A percentile compares a stretch with the other conserved stretches of the same genome.
Conservation (phyloP, 2,113 vertebrate genomes). For the Scomber japonicus region DNA sequence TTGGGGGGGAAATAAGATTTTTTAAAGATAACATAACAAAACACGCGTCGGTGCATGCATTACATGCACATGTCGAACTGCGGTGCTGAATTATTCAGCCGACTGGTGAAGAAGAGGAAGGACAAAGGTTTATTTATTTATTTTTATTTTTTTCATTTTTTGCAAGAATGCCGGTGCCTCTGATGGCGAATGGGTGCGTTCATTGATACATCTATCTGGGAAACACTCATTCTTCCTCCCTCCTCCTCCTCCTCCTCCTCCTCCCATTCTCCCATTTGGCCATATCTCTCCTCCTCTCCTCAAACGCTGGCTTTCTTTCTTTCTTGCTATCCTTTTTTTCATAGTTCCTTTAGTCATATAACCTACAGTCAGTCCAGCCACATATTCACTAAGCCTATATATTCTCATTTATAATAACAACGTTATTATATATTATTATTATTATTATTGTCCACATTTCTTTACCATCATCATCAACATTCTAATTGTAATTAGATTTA, state of each 20-base stretch:
- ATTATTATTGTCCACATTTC: background rate
- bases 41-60: constrained; percentile 14
- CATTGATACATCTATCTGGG: constrained; percentile 86
- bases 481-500: constrained; percentile 31
- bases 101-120: constrained; percentile 23
- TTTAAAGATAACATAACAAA: background rate
- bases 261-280: constrained; percentile 47
- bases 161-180: constrained; percentile 76
- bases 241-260: constrained; percentile 48
- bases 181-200: constrained; percentile 84
- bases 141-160: constrained; percentile 15
- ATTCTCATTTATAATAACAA: too few species aligned
- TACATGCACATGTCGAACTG: constrained; percentile 55
- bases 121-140: constrained; percentile 29
- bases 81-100: constrained; percentile 65
- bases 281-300: constrained; percentile 45
- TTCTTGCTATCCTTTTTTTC: constrained; percentile 49
- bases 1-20: background rate
- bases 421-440: too few species aligned
- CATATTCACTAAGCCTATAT: too few species aligned
- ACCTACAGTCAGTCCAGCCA: background rate
- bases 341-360: constrained; percentile 18
- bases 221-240: constrained; percentile 79
- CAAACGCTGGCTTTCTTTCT: constrained; percentile 8
- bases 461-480: background rate